These are phyloP conservation scores for Eilema griseolum DNA, from an alignment of 2,888 invertebrate genomes.

Conservation along the genomic window DNA sequence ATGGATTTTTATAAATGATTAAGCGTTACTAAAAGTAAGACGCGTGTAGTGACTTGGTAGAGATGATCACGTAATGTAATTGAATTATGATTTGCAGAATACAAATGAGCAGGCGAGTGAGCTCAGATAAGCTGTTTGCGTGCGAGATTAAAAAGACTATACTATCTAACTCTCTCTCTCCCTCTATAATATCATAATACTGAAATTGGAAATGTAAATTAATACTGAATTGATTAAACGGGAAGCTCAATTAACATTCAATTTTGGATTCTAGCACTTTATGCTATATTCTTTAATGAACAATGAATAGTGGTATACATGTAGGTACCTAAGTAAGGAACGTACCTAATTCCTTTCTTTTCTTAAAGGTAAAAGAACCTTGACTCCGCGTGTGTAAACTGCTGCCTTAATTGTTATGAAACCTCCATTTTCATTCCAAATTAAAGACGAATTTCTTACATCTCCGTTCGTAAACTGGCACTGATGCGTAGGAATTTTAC, in stretches of 20 bases:
- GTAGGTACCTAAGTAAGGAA: too few species aligned
- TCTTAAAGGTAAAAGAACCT: neutral
- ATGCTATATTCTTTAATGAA: neutral
- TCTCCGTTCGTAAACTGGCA: neutral
- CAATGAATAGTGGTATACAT: neutral
- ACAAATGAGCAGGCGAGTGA: neutral
- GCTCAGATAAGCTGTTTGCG: neutral
- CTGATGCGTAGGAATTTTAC: neutral
- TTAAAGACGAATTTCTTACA: constrained; percentile 1
- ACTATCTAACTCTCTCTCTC: neutral
- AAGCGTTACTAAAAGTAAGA: too few species aligned
- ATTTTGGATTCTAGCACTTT: neutral
- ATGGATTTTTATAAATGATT: neutral
- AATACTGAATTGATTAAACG: neutral
- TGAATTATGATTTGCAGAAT: neutral
- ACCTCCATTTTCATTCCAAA: neutral
- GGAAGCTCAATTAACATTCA: neutral
- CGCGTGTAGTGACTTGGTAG: neutral
- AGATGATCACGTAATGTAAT: neutral
- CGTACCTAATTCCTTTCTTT: neutral
- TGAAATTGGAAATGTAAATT: too few species aligned
- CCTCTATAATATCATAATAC: too few species aligned
- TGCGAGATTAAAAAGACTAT: neutral
- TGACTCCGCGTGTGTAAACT: neutral
- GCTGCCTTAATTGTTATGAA: constrained; percentile 5